Evolutionary conservation across 2,113 vertebrate species (phyloP).

Genomic region (Cavia aperea): DNA sequence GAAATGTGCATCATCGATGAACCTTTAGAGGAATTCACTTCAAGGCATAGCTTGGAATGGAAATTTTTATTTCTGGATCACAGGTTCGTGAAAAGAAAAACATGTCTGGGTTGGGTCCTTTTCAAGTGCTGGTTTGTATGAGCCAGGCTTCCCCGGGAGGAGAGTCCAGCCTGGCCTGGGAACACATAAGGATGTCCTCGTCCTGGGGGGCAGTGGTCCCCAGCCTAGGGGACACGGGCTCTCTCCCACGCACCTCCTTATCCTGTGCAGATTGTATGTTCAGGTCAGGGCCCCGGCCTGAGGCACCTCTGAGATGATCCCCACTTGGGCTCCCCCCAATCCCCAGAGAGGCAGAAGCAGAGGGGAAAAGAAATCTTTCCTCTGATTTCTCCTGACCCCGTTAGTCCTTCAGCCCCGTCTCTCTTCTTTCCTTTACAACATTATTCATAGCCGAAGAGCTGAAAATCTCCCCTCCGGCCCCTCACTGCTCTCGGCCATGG

Average conservation of each 20-base stretch:
- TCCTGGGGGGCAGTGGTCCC: background rate
- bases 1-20: conserved; percentile 84
- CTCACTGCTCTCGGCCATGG: background rate
- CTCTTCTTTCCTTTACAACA: background rate
- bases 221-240: background rate
- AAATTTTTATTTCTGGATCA: conserved; percentile 87
- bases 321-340: accelerated
- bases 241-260: background rate
- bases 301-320: background rate
- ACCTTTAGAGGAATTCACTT: conserved; percentile 84
- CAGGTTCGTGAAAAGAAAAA: conserved; percentile 78
- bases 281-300: background rate
- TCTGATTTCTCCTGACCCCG: background rate
- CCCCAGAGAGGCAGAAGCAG: background rate
- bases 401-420: background rate
- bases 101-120: conserved; percentile 42
- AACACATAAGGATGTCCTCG: background rate
- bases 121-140: conserved; percentile 27
- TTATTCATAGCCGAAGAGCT: background rate
- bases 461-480: background rate
- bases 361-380: background rate
- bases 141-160: background rate
- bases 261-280: background rate
- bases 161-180: background rate
- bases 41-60: conserved; percentile 86